Evolutionary conservation across 1,140 invertebrate species (phyloP).

Genomic region (Drosophila ironensis): DNA sequence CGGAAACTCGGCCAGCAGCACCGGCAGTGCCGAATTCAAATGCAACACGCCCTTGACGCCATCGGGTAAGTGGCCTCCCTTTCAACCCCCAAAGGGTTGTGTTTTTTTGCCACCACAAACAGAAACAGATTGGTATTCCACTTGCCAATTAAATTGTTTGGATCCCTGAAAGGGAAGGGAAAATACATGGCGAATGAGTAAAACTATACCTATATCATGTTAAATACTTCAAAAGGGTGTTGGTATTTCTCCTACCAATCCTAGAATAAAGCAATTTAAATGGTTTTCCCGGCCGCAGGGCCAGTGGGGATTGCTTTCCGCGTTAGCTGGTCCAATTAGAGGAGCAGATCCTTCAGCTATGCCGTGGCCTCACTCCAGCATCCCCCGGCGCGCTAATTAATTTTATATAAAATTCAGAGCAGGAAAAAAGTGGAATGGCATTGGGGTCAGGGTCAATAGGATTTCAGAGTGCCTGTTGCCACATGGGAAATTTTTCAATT

Average conservation of each 20-base stretch:
- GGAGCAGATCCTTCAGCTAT: slow-evolving; percentile 37
- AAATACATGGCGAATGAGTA: no score
- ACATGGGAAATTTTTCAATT: slow-evolving; percentile 51
- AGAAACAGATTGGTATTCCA: no score
- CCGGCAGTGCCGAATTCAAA: slow-evolving; percentile 69
- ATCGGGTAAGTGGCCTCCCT: slow-evolving; percentile 54
- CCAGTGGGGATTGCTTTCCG: slow-evolving; percentile 24
- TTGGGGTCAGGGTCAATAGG: slow-evolving; percentile 56
- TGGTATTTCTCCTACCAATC: no score
- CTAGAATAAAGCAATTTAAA: no score
- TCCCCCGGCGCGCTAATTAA: slow-evolving; percentile 61
- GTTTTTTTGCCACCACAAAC: no score
- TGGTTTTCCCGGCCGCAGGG: slow-evolving; percentile 4
- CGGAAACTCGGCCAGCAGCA: slow-evolving; percentile 71
- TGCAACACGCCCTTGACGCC: slow-evolving; percentile 80
- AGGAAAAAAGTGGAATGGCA: slow-evolving; percentile 15
- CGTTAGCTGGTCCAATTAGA: slow-evolving; percentile 61
- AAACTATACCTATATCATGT: no score
- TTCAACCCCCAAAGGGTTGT: neutral
- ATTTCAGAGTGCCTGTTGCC: slow-evolving; percentile 35
- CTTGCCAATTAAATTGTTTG: no score
- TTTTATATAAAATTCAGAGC: slow-evolving; percentile 45
- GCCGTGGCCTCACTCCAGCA: slow-evolving; percentile 14
- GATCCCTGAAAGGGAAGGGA: neutral
- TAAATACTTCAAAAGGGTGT: no score